Conservation (phyloP, 1,140 invertebrate species). For the Chironomus tepperi region DNA sequence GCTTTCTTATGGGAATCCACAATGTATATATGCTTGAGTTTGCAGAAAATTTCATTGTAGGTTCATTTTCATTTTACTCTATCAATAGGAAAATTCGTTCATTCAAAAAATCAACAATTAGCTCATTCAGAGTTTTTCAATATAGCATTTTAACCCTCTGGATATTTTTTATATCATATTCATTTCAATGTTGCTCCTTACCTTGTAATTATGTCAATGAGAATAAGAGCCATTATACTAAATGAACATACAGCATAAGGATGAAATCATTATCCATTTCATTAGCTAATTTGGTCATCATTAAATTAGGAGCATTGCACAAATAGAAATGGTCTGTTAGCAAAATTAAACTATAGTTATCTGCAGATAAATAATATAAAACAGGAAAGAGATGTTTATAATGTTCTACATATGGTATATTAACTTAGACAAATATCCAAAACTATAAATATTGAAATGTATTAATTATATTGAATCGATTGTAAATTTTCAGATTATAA, state of each 20-base stretch:
- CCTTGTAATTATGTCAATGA: slow-evolving; percentile 23
- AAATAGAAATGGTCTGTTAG: no score
- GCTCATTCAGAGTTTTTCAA: not conserved
- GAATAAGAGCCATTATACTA: slow-evolving; percentile 12
- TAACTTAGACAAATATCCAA: no score
- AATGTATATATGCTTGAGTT: not conserved
- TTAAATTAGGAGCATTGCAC: no score
- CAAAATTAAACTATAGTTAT: no score
- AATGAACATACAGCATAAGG: not conserved
- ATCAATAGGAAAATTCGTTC: no score
- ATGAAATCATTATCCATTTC: not conserved
- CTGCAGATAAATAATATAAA: no score
- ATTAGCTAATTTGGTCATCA: not conserved
- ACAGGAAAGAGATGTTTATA: no score
- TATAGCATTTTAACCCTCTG: no score
- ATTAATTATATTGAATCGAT: not conserved
- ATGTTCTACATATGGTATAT: no score
- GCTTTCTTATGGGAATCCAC: slow-evolving; percentile 5
- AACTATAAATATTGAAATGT: slow-evolving; percentile 5
- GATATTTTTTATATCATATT: no score
- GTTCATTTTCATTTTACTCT: not conserved
- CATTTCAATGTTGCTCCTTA: not conserved
- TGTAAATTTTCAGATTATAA: slow-evolving; percentile 18
- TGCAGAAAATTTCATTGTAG: not conserved
- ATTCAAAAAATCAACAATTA: no score